Base-by-base conservation (phyloP, 2,888 invertebrate species). In the Deroplatys truncata region DNA sequence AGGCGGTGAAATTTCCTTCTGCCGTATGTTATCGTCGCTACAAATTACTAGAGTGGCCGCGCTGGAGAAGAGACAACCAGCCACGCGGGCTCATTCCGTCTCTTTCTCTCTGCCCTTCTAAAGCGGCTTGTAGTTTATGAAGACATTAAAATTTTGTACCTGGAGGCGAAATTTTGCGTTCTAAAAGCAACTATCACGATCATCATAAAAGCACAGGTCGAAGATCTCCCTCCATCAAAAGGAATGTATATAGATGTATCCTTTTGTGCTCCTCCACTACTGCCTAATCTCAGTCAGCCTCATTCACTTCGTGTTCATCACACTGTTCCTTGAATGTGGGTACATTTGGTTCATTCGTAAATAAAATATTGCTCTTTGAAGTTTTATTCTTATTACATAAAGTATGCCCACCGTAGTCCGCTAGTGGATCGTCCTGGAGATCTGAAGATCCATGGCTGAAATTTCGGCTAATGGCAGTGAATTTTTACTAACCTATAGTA, bases 151-250 rank as follows among this genome's bases (percentile, higher is more conserved):
- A 49, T 49, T 49, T 85, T 49, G 56, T 85, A 85, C 85, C 85
- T 49, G 85, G 28, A 85, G 85, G 85, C 85, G 16, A 85, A 85
- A 49, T 85, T 85, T 85, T 85, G 85, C 85, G 85, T 85, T 85
- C 85, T 85, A 85, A 85, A 56, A 43, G 10, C 56, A 43, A 28
- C 49, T 85, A 85, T 85, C 56, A 43, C 85, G 85, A 85, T 85
- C 85, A 85, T 85, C 85, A 85, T 85, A 85, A 85, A 85, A 85
- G 85, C 28, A 56, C 85, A 85, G 85, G 85, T 85, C 85, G 85
- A 85, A 85, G 85, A 85, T 85, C 85, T 85, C 43, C 28, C 85
- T 20, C 49, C n/a, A 43, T 85, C 85, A 35, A 85, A 49, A 35
- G 85, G 35, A 29, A 31, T n/a, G 85, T 85, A 85, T 85, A 85